Evolutionary conservation across 2,797 vertebrate genomes (phyloP), one percentile per base, ranked within the genome.

Genomic region (Mus minutoides): DNA sequence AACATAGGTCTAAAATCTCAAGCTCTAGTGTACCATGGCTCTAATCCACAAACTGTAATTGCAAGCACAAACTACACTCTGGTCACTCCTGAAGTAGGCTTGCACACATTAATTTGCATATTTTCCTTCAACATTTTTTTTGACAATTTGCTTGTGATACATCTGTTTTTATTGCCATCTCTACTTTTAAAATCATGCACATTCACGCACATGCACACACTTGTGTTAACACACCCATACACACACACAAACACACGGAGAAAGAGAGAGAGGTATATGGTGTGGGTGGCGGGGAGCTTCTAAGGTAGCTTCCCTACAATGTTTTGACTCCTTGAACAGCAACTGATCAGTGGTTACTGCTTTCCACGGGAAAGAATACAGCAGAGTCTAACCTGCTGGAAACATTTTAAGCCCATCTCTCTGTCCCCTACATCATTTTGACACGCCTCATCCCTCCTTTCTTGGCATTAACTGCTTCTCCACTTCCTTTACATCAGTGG

Each of bases 381-480:
- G 96, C 92, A 89, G 96, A 97, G 85, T 90, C 96, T 98, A 99
- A 99, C 98, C 99, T 98, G 98, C 96, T 98, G 98, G 98, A 98
- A 98, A 95, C 98, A 97, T 99, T 99, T 91, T 99, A 99, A 99
- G 99, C 98, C 94, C 49, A 0, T 96, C 96, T 96, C 93, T 97
- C 97, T 97, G 97, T 95, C 75, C 96, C 90, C 89, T 96, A 97
- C 94, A 96, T 98, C 96, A 97, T 98, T 98, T 98, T 97, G 98
- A 98, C 98, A 97, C 96, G 90, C 97, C 97, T 0, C 96, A 96
- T 98, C 97, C 97, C 96, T 98, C 97, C 98, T 98, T 97, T 98
- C 85, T 94, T 79, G 76, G 98, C 97, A 99, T 99, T 99, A 99
- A 99, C 98, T 99, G 98, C 98, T 98, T 98, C 98, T 98, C 98